phyloP scores from a whole-genome alignment of 2,888 invertebrate genomes.

The Trilocha varians region DNA sequence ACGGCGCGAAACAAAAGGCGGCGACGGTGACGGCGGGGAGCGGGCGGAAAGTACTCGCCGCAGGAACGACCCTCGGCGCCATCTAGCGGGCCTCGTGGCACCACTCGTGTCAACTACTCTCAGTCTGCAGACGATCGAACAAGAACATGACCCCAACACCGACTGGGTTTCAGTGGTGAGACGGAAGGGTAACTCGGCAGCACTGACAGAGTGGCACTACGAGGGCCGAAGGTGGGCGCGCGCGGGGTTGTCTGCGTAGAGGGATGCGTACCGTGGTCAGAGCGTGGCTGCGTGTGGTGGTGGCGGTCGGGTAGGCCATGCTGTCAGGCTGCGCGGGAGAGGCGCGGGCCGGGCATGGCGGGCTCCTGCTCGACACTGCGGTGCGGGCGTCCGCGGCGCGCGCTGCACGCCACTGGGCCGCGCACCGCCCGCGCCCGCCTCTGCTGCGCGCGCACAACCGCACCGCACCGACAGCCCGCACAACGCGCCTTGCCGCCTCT shows the following conservation, averaged over 20 bases:
- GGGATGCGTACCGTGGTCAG: slow-evolving; percentile 69
- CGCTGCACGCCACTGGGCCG: slow-evolving; percentile 69
- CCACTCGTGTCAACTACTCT: slow-evolving; percentile 60
- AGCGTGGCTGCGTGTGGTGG: slow-evolving; percentile 73
- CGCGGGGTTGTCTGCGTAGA: slow-evolving; percentile 18
- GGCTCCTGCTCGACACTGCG: slow-evolving; percentile 70
- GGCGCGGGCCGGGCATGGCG: slow-evolving; percentile 73
- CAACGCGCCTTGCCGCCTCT: slow-evolving; percentile 32
- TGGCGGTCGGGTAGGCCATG: slow-evolving; percentile 70
- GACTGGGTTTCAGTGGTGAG: slow-evolving; percentile 44
- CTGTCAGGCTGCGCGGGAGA: slow-evolving; percentile 71
- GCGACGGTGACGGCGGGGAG: slow-evolving; percentile 53
- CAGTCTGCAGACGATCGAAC: slow-evolving; percentile 70
- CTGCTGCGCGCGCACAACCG: slow-evolving; percentile 49
- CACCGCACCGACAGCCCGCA: slow-evolving; percentile 36
- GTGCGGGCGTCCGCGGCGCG: slow-evolving; percentile 72
- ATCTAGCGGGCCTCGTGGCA: slow-evolving; percentile 66
- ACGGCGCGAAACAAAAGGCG: slow-evolving; percentile 65
- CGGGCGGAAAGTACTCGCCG: slow-evolving; percentile 65
- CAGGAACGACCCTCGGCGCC: slow-evolving; percentile 70
- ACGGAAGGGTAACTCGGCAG: slow-evolving; percentile 43
- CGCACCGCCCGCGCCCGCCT: slow-evolving; percentile 55
- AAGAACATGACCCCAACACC: slow-evolving; percentile 54
- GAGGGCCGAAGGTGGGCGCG: slow-evolving; percentile 20
- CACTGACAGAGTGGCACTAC: slow-evolving; percentile 39